Evolutionary conservation across 2,888 invertebrate genomes (phyloP), one percentile per base, ranked within the genome.

Genomic region (Meloe dianella): DNA sequence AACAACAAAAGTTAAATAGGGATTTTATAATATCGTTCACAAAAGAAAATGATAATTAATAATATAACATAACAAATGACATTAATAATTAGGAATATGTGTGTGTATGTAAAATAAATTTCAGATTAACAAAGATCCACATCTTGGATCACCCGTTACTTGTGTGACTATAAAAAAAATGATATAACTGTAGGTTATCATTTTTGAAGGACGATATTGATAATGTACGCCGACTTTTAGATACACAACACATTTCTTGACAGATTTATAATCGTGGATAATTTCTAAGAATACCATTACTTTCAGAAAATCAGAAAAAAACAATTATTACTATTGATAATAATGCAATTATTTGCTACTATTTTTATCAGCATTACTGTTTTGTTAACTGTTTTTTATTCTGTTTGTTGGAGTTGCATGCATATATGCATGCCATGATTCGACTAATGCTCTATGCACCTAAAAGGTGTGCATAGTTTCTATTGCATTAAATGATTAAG

Each of bases 401-500:
- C 20, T 57, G 27, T 57, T 14, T 32, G 57, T 27, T 17, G n/a
- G 9, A 8, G 24, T 57, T 22, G 22, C 17, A 22, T 61, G 57
- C 62, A 57, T 57, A 30, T 12, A 62, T 41, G 41, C 6, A 41
- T 41, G 35, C 38, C 12, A 38, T 41, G 32, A 32, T 32, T 7
- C 32, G 1, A 32, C 10, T n/a, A 32, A 9, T 7, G 7, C 2
- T 41, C 2, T 17, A 41, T 41, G 17, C 2, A 54, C 12, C 3
- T 54, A 24, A 24, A 24, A 22, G 24, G n/a, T n/a, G n/a, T 24
- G 59, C 38, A 60, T 58, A 59, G 60, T 30, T 59, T 51, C 61
- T 54, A 54, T 54, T 17, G 5, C n/a, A 22, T 7, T 47, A 35
- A 51, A 60, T 59, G 67, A 62, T 74, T 75, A 67, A 65, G 75